Evolutionary conservation across 2,113 vertebrate species (phyloP).

Genomic region (Bungarus multicinctus): DNA sequence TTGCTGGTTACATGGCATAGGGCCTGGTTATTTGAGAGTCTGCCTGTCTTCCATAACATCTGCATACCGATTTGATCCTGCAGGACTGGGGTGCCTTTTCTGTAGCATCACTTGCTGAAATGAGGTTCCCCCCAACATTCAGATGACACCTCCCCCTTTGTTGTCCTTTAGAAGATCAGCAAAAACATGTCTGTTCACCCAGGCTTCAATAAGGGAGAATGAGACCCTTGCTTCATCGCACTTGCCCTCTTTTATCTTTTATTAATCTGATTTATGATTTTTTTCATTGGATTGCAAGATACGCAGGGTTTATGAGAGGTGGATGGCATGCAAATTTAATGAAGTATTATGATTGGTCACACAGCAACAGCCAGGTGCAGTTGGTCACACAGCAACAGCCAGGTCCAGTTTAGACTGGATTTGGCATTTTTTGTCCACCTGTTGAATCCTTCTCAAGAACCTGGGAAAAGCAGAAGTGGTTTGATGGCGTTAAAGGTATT

Average conservation of each 20-base stretch:
- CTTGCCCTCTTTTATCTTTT: neutral
- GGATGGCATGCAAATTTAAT: neutral
- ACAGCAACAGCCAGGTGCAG: neutral
- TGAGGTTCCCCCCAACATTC: neutral
- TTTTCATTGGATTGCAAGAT: neutral
- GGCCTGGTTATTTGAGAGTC: neutral
- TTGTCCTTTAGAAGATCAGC: neutral
- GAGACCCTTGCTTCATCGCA: neutral
- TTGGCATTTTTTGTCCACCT: neutral
- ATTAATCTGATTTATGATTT: neutral
- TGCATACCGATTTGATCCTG: neutral
- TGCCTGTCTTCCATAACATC: neutral
- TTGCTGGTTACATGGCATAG: neutral
- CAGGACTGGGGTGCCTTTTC: neutral
- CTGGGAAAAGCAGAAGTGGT: neutral
- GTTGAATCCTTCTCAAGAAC: neutral
- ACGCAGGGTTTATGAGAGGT: neutral
- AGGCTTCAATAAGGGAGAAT: neutral
- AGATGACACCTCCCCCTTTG: neutral
- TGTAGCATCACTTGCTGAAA: neutral
- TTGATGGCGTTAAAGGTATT: neutral
- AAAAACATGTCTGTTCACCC: neutral
- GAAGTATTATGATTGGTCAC: neutral
- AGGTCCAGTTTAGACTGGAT: neutral
- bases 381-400: neutral